Base-by-base conservation (phyloP, 2,888 invertebrate species). In the Ormyrus labotus region DNA sequence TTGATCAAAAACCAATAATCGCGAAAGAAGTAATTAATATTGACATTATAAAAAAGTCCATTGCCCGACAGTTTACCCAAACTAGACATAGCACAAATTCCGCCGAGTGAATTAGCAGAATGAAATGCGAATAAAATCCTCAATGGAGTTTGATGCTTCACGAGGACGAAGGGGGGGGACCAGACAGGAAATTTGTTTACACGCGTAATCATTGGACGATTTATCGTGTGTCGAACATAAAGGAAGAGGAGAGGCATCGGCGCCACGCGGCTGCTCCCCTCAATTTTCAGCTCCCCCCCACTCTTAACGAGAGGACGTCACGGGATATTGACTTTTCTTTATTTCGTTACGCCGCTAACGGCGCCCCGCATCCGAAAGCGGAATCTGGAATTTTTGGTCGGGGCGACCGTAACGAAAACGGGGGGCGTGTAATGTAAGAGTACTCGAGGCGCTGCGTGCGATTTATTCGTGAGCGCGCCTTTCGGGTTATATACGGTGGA, bases 141-240 rank as follows among this genome's bases (percentile, higher is more conserved):
- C 34, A 34, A 34, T 34, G 34, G 34, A 34, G 34, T 4, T 34
- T 34, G 34, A 34, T 34, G 34, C 34, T 34, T 4, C 34, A 34
- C 34, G 4, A 34, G 34, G 13, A 45, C 19, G 34, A 19, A 47
- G 48, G 58, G 51, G 57, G 13, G 10, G 47, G 47, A 7, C 34
- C 34, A 47, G 60, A 47, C 64, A n/a, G 74, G 80, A 80, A 80
- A 80, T 80, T 80, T 85, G 85, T 86, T 86, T 86, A 85, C 86
- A 83, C 85, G 81, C 84, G 84, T 85, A 85, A 86, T 85, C 85
- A 83, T 84, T 81, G 82, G 68, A 58, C 84, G 86, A 85, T 86
- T 86, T 85, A 85, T 85, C 76, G 83, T 50, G 78, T 80, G 69
- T 70, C 70, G 60, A 67, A 81, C 47, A 78, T 77, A 80, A 76